Evolutionary conservation across 2,113 vertebrate species (phyloP).

Genomic region (Etia nguti): DNA sequence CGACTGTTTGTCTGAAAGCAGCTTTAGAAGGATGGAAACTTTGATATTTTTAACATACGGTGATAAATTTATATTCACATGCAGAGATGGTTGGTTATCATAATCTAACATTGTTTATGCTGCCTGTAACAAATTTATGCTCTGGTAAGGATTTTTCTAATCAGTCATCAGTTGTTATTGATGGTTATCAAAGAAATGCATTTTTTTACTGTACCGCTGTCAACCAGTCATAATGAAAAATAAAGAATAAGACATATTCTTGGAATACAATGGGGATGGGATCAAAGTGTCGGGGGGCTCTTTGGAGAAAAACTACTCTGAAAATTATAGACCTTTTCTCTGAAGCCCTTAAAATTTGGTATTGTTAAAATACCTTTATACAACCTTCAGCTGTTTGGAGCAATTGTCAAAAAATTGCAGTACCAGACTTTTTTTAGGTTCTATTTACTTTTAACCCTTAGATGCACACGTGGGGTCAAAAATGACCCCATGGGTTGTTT

Average conservation of each 20-base stretch:
- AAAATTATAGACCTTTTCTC: background rate
- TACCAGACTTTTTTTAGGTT: background rate
- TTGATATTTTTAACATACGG: background rate
- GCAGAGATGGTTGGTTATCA: background rate
- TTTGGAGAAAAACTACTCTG: background rate
- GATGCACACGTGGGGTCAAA: no score
- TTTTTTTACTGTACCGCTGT: background rate
- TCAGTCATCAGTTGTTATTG: background rate
- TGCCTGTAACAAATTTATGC: background rate
- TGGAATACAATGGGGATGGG: background rate
- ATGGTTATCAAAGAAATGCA: background rate
- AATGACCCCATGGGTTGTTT: no score
- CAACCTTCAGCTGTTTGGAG: background rate
- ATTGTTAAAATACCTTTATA: background rate
- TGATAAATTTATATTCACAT: background rate
- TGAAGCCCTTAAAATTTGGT: background rate
- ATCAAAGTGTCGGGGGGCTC: background rate
- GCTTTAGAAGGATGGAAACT: background rate
- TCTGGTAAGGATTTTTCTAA: background rate
- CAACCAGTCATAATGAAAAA: background rate
- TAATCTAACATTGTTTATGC: background rate
- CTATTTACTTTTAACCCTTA: background rate
- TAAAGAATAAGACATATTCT: background rate
- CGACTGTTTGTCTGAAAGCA: background rate
- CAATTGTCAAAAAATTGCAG: background rate